These are phyloP conservation scores for Zootoca vivipara DNA, from an alignment of 2,113 vertebrate genomes.

Conservation along the genomic window DNA sequence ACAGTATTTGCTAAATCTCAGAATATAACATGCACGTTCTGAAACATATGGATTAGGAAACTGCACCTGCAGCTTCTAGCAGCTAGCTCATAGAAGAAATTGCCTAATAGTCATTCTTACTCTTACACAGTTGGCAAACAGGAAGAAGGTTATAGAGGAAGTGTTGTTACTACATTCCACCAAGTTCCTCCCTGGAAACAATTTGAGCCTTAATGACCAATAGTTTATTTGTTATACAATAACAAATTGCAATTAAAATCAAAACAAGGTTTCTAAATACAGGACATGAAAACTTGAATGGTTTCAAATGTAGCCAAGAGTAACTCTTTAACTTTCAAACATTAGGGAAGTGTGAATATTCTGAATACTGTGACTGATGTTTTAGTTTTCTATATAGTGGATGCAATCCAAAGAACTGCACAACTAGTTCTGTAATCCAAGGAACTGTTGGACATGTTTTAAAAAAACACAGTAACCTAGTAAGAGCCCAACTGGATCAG, in stretches of 20 bases:
- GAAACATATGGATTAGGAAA: not conserved
- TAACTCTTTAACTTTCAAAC: not conserved
- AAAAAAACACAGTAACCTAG: too few relatives aligned
- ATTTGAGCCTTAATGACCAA: not conserved
- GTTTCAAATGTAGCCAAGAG: not conserved
- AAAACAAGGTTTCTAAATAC: not conserved
- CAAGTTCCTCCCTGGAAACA: not conserved
- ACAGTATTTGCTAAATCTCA: not conserved
- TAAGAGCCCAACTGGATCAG: not conserved
- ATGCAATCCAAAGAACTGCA: not conserved
- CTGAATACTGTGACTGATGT: not conserved
- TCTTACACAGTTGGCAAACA: not conserved
- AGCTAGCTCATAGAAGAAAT: too few relatives aligned
- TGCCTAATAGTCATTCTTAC: not conserved
- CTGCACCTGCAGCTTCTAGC: not conserved
- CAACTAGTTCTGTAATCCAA: not conserved
- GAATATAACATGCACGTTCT: not conserved
- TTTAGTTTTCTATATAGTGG: not conserved
- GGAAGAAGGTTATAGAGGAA: not conserved
- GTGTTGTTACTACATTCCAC: not conserved
- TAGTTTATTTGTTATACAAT: not conserved
- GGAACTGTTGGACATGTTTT: not conserved
- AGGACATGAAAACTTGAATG: not conserved
- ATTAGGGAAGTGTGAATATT: not conserved
- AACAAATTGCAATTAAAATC: not conserved